Percentiles rank a stretch among this genome's conserved stretches.
phyloP scores from a whole-genome alignment of 2,888 invertebrate genomes.

The Catotricha subobsoleta region DNA sequence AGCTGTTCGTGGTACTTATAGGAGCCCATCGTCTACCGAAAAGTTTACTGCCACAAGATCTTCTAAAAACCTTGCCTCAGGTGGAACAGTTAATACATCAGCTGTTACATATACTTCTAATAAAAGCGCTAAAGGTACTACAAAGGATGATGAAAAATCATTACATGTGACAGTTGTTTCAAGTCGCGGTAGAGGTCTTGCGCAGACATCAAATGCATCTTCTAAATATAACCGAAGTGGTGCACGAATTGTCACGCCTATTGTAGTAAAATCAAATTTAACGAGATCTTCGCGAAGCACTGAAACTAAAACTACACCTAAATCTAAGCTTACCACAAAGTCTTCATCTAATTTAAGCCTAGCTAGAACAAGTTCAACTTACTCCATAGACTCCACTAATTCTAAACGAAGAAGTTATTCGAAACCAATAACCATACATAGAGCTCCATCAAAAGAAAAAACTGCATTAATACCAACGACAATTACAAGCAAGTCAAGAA shows the following conservation, averaged over 20 bases:
- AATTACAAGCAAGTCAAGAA: constrained; percentile 13
- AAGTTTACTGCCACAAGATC: constrained; percentile 7
- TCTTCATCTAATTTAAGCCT: constrained; percentile 21
- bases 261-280: constrained; percentile 4
- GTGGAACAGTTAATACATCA: constrained; percentile 27
- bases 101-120: constrained; percentile 25
- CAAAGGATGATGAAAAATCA: constrained; percentile 23
- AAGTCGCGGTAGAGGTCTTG: constrained; percentile 14
- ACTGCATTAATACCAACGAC: constrained; percentile 9
- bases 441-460: constrained; percentile 11
- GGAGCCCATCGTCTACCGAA: constrained; percentile 20
- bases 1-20: constrained; percentile 27
- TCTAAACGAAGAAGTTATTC: constrained; percentile 15
- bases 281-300: background rate
- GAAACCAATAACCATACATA: constrained; percentile 13
- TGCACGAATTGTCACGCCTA: background rate
- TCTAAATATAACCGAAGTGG: no score
- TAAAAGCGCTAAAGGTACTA: constrained; percentile 17
- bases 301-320: constrained; percentile 1
- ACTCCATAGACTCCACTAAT: constrained; percentile 25
- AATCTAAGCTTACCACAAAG: constrained; percentile 4
- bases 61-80: constrained; percentile 17
- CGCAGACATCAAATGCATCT: constrained; percentile 9
- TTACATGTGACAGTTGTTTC: constrained; percentile 30
- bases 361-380: constrained; percentile 26